Evolutionary conservation across 92 coral and sea anemone genomes (phyloP).

Genomic region (Diadumene lineata): DNA sequence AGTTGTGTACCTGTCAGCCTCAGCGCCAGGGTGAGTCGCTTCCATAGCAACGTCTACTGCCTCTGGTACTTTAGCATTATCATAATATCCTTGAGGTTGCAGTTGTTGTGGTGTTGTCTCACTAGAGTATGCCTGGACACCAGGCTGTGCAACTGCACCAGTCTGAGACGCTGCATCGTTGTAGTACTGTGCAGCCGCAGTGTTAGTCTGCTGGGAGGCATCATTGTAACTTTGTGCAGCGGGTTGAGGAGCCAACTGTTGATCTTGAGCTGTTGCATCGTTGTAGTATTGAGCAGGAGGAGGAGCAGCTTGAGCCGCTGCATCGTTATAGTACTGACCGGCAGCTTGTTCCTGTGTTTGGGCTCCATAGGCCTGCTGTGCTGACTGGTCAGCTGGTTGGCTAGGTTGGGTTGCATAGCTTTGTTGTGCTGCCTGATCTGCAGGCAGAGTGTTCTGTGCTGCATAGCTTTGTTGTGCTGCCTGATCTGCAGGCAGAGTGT

Average conservation of each 20-base stretch:
- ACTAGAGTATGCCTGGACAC: conserved; percentile 2
- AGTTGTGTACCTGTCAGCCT: not conserved
- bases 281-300: not conserved
- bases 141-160: conserved; percentile 7
- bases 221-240: conserved; percentile 11
- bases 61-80: not conserved
- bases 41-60: conserved; percentile 11
- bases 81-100: too few species aligned
- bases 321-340: conserved; percentile 1
- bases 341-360: not conserved
- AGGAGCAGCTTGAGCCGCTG: conserved; percentile 2
- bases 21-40: not conserved
- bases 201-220: conserved; percentile 1
- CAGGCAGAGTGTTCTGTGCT: not conserved
- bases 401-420: too few species aligned
- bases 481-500: too few species aligned
- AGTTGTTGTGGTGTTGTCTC: conserved; percentile 7
- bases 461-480: too few species aligned
- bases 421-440: not conserved
- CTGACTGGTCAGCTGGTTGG: not conserved
- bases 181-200: conserved; percentile 2
- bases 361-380: not conserved
- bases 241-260: conserved; percentile 4
- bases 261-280: too few species aligned
- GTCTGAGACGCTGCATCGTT: conserved; percentile 6